phyloP scores from a whole-genome alignment of 2,888 invertebrate genomes.

The Ernsta delagoae region DNA sequence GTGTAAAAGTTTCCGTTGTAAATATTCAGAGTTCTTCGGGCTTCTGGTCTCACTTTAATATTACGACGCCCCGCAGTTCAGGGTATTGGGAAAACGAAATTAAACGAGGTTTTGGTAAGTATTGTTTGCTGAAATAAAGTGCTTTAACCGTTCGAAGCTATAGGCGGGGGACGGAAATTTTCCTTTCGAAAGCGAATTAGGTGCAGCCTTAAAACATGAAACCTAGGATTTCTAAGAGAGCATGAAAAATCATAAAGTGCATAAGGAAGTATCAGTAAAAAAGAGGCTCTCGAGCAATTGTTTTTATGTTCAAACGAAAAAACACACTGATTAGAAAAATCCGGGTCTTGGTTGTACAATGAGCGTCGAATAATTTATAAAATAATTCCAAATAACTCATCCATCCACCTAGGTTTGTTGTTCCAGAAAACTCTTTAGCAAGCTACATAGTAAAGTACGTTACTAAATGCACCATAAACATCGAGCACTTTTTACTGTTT shows the following conservation, averaged over 20 bases:
- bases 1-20: slow-evolving; percentile 26
- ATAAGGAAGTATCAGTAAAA: no score
- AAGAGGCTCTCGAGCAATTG: no score
- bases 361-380: no score
- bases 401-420: neutral
- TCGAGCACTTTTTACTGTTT: slow-evolving; percentile 16
- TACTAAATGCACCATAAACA: neutral
- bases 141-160: neutral
- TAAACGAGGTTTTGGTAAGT: slow-evolving; percentile 21
- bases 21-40: slow-evolving; percentile 29
- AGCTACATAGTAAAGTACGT: neutral
- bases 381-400: no score
- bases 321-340: no score
- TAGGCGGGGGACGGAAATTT: neutral
- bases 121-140: slow-evolving; percentile 3
- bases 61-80: slow-evolving; percentile 18
- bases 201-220: no score
- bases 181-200: no score
- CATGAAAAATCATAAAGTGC: no score
- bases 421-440: neutral
- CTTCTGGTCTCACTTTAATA: slow-evolving; percentile 23
- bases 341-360: no score
- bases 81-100: slow-evolving; percentile 24
- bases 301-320: no score
- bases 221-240: no score